Base-by-base conservation (phyloP, 2,113 vertebrate genomes). In the Hassar affinis region DNA sequence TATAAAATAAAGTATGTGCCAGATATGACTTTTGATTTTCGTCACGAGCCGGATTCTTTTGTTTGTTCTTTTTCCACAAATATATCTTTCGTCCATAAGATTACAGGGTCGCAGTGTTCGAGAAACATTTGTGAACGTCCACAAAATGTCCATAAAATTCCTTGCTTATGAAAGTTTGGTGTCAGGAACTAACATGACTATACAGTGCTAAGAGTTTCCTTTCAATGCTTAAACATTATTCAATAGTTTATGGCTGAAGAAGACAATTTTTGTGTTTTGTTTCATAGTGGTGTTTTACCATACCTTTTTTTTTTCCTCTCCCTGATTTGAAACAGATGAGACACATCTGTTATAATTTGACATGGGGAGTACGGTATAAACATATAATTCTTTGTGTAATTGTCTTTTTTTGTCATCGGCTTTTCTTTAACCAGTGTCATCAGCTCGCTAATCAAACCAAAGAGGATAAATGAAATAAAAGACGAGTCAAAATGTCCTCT, bases 1-100 rank as follows among this genome's bases (percentile, higher is more conserved):
- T 90, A 91, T 90, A 74, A 45, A 83, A 80, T 51, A 93, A 94
- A 95, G 92, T 94, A 93, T 94, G 94, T 98, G 95, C 94, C 95
- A 95, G 95, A 95, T 92, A 93, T 94, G 89, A 93, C 89, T 91
- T 95, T 94, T 74, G 42, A 93, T 84, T 38, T 85, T 35, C 94
- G 95, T 96, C 94, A 93, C 84, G 1, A 49, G 38, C 38, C 45
- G 51, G 74, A 89, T 92, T 90, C 88, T 95, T 94, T 95, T 95
- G 91, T 93, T 96, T 94, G 90, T 91, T 87, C 90, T 82, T 88
- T 88, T 87, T 91, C 38, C 80, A 30, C 54, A 81, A 38, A 84
- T 78, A 66, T 30, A 4, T 78, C 27, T 56, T 69, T 69, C 57
- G 30, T 45, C 78, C 42, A 42, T 14, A 47, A 51, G 25, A 4